Evolutionary conservation across 1,140 invertebrate species (phyloP).

Genomic region (Arctopsyche grandis): DNA sequence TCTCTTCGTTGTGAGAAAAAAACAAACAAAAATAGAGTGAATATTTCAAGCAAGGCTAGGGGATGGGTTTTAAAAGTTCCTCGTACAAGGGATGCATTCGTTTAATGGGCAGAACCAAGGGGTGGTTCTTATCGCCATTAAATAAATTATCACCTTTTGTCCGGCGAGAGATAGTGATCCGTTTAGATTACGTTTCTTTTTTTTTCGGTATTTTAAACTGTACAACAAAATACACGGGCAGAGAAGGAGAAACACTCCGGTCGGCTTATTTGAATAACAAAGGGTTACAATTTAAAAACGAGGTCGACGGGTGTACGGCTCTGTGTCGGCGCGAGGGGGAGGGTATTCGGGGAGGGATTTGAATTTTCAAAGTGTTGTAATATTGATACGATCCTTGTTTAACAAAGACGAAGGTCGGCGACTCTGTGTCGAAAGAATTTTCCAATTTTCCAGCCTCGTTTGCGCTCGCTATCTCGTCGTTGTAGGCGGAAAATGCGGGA

Average conservation of each 20-base stretch:
- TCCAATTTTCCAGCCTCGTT: neutral
- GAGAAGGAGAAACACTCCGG: neutral
- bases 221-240: neutral
- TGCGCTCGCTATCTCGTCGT: neutral
- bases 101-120: neutral
- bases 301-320: neutral
- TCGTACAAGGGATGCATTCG: conserved; percentile 1
- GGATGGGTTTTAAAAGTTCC: neutral
- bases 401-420: conserved; percentile 16
- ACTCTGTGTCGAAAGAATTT: neutral
- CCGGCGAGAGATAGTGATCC: conserved; percentile 16
- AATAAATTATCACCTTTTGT: conserved; percentile 40
- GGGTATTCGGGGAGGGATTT: too few relatives aligned
- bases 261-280: conserved; percentile 8
- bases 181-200: neutral
- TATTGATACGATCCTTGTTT: conserved; percentile 2
- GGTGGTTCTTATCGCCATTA: conserved; percentile 18
- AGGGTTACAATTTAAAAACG: neutral
- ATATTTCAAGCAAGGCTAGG: neutral
- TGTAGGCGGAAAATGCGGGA: neutral
- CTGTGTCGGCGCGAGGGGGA: neutral
- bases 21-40: neutral
- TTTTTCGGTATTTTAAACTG: neutral
- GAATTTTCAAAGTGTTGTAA: neutral
- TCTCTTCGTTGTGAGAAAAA: neutral